Percentiles rank a stretch among this genome's conserved stretches.
These are phyloP conservation scores for Seriola aureovittata DNA, from an alignment of 2,113 vertebrate genomes.

Conservation along the genomic window DNA sequence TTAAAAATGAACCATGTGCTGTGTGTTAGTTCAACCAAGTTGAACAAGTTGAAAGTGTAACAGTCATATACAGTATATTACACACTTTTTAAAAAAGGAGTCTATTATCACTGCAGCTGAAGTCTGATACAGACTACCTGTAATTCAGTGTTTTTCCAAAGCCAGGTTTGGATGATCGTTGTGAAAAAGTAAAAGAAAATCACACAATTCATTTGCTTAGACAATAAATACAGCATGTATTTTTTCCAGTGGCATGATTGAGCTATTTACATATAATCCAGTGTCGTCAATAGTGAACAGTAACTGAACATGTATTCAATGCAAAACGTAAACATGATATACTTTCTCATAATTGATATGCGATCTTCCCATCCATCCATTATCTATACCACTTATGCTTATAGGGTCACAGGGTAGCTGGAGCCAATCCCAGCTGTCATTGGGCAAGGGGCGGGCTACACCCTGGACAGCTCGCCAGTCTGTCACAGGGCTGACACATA, in stretches of 20 bases:
- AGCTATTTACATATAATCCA: slow-evolving; percentile 53
- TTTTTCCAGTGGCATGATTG: neutral
- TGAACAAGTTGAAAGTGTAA: too few relatives aligned
- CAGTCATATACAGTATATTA: neutral
- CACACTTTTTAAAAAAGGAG: too few relatives aligned
- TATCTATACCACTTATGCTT: too few relatives aligned
- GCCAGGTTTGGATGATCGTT: neutral
- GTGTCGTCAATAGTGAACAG: neutral
- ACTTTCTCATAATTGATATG: neutral
- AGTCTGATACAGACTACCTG: neutral
- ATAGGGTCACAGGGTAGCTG: too few relatives aligned
- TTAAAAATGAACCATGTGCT: too few relatives aligned
- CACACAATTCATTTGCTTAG: neutral
- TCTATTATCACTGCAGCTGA: neutral
- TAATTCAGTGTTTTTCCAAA: neutral
- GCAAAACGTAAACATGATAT: slow-evolving; percentile 36
- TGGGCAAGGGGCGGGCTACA: too few relatives aligned
- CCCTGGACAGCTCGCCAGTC: too few relatives aligned
- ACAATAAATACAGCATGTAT: slow-evolving; percentile 71
- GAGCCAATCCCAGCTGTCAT: too few relatives aligned
- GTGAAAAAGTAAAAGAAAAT: slow-evolving; percentile 1
- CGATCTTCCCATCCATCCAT: neutral
- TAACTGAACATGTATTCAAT: neutral
- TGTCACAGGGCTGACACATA: too few relatives aligned
- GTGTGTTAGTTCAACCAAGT: too few relatives aligned